Conservation (phyloP, 2,797 vertebrate species). For the Anguilla megastoma region DNA sequence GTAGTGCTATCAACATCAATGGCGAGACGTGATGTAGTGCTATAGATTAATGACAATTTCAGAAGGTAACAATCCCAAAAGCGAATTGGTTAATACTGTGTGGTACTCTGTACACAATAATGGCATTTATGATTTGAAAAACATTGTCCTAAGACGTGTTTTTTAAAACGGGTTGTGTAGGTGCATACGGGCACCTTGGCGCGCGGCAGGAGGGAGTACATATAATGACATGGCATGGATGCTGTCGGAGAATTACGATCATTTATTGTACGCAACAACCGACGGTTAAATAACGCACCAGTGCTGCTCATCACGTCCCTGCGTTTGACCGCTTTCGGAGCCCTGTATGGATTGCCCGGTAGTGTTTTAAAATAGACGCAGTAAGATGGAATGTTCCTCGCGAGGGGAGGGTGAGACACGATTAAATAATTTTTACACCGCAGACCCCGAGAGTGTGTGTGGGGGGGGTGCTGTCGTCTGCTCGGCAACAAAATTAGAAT, state of each 20-base stretch:
- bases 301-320: not conserved
- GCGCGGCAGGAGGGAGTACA: not conserved
- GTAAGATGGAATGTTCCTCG: conserved; percentile 3
- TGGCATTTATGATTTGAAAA: not conserved
- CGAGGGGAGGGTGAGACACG: conserved; percentile 26
- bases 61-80: not conserved
- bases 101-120: not conserved
- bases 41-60: not conserved
- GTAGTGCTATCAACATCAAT: not conserved
- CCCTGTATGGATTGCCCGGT: not conserved
- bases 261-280: conserved; percentile 8
- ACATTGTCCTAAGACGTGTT: not conserved
- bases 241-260: conserved; percentile 6
- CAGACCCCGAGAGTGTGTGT: not conserved
- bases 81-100: not conserved
- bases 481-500: conserved; percentile 28
- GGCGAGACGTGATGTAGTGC: not conserved
- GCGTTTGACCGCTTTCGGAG: not conserved
- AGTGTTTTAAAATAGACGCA: conserved; percentile 15
- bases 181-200: not conserved
- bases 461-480: conserved; percentile 22
- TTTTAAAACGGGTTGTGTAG: conserved; percentile 1
- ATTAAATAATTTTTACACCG: conserved; percentile 28
- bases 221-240: not conserved
- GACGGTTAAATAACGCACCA: conserved; percentile 1